Percentiles rank a stretch among this genome's conserved stretches.
Conservation (phyloP, 2,888 invertebrate genomes). For the Idaea biselata region DNA sequence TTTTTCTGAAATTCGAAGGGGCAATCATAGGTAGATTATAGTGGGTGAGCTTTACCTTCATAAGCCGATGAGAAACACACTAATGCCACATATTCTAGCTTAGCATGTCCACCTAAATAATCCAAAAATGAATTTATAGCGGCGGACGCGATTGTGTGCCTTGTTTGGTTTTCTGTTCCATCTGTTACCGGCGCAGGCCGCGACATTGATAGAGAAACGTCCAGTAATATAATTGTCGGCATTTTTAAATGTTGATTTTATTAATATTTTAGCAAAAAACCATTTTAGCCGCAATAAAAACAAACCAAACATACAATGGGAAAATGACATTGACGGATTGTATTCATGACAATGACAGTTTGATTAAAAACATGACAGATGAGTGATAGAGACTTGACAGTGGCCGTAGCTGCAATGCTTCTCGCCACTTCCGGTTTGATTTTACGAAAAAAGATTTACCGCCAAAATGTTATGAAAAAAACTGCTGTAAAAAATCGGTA, state of each 20-base stretch:
- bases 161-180: conserved; percentile 60
- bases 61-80: conserved; percentile 66
- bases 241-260: conserved; percentile 37
- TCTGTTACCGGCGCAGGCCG: conserved; percentile 64
- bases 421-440: no score
- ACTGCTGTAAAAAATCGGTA: no score
- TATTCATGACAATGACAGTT: not conserved
- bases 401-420: no score
- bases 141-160: conserved; percentile 59
- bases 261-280: conserved; percentile 2
- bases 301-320: not conserved
- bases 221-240: conserved; percentile 69
- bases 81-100: conserved; percentile 69
- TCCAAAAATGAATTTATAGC: conserved; percentile 70
- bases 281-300: not conserved
- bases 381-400: no score
- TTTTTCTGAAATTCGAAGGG: not conserved
- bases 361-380: not conserved
- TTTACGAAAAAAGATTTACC: no score
- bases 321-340: not conserved
- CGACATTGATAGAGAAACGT: conserved; percentile 72
- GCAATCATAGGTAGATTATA: not conserved
- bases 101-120: conserved; percentile 63
- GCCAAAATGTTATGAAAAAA: no score
- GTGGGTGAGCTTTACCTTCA: conserved; percentile 52